A percentile compares a stretch with the other conserved stretches of the same genome.
Conservation (phyloP, 2,888 invertebrate species). For the Meiosimyza platycephala region DNA sequence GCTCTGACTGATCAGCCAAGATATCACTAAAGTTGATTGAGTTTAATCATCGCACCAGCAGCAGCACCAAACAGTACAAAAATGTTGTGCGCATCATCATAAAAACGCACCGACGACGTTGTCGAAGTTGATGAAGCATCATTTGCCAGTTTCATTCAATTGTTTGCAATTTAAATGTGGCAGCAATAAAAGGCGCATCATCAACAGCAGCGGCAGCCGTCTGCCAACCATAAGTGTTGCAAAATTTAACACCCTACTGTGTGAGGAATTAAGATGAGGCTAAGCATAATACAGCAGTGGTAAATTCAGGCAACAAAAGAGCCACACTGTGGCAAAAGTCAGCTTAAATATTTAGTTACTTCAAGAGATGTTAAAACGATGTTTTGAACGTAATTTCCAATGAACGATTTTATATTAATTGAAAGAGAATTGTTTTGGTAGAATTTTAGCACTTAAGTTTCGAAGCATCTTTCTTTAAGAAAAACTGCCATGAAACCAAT, state of each 20-base stretch:
- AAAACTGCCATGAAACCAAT: too few species aligned
- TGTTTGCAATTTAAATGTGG: slow-evolving; percentile 23
- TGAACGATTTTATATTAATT: too few species aligned
- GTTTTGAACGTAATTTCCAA: too few species aligned
- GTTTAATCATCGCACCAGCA: slow-evolving; percentile 15
- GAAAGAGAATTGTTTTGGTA: too few species aligned
- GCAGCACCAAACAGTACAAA: neutral
- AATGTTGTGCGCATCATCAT: neutral
- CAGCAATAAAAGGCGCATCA: neutral
- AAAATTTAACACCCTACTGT: slow-evolving; percentile 31
- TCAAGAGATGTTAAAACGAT: too few species aligned
- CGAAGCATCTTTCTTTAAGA: too few species aligned
- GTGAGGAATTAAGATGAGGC: neutral
- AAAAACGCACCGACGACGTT: neutral
- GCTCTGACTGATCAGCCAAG: too few species aligned
- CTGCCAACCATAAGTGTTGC: slow-evolving; percentile 22
- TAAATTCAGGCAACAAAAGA: too few species aligned
- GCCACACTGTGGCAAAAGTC: too few species aligned
- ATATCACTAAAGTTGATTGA: neutral
- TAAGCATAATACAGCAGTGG: too few species aligned
- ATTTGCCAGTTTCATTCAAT: slow-evolving; percentile 18
- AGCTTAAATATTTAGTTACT: too few species aligned
- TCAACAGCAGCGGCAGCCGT: slow-evolving; percentile 3
- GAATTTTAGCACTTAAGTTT: too few species aligned
- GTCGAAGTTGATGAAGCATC: slow-evolving; percentile 10